A percentile compares a stretch with the other conserved stretches of the same genome.
These are phyloP conservation scores for Microtus montanus DNA, from an alignment of 2,113 vertebrate genomes.

Conservation along the genomic window DNA sequence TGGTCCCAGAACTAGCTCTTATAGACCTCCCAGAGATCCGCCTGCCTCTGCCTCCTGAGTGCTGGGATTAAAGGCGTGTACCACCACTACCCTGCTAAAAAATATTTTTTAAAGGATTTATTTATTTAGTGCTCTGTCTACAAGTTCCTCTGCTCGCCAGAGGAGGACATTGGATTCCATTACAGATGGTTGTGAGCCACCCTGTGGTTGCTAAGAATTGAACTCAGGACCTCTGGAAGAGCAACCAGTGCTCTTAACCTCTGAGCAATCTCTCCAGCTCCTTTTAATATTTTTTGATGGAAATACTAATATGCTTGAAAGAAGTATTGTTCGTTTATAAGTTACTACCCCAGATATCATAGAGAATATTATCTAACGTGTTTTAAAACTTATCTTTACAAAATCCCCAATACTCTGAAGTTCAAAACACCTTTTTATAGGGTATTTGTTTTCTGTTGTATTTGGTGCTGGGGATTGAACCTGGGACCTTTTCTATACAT, in stretches of 20 bases:
- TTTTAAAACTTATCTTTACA: conserved; percentile 9
- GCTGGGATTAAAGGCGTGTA: too few species aligned
- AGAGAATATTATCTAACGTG: not conserved
- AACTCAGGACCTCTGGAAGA: not conserved
- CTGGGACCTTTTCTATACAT: not conserved
- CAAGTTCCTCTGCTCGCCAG: not conserved
- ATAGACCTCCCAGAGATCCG: too few species aligned
- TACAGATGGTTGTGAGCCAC: not conserved
- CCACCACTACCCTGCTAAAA: too few species aligned
- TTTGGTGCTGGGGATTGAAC: not conserved
- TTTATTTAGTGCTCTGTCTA: not conserved
- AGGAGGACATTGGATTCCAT: not conserved
- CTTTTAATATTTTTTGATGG: not conserved
- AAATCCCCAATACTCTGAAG: not conserved
- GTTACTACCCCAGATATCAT: not conserved
- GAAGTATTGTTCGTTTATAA: not conserved
- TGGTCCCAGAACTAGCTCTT: too few species aligned
- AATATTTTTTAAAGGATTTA: not conserved
- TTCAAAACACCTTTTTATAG: not conserved
- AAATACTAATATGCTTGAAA: not conserved
- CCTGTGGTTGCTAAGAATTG: not conserved
- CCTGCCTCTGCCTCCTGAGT: too few species aligned
- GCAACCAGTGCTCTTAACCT: not conserved
- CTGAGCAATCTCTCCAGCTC: not conserved
- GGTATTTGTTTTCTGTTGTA: not conserved